These are phyloP conservation scores for Microtus richardsoni DNA, from an alignment of 2,113 vertebrate species.

Conservation along the genomic window DNA sequence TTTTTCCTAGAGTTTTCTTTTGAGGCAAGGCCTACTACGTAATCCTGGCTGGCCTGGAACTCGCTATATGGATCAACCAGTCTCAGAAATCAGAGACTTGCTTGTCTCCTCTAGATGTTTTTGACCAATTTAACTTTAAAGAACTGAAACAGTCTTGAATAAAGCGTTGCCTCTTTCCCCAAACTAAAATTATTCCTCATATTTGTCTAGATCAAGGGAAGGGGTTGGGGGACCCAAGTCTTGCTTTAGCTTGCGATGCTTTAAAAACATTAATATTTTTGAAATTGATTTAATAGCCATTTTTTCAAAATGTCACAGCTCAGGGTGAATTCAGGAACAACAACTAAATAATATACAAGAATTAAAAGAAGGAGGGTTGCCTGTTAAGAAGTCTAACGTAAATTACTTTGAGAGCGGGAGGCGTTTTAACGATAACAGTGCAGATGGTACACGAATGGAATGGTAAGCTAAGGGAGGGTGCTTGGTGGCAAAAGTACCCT, in stretches of 20 bases:
- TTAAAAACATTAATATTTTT: constrained; percentile 43
- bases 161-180: not conserved
- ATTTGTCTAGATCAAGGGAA: not conserved
- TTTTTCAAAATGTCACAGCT: constrained; percentile 27
- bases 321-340: constrained; percentile 44
- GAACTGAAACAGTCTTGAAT: not conserved
- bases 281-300: constrained; percentile 24
- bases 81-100: not conserved
- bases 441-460: not conserved
- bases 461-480: not conserved
- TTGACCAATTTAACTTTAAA: constrained; percentile 12
- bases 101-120: not conserved
- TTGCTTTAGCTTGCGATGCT: not conserved
- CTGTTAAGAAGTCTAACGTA: constrained; percentile 35
- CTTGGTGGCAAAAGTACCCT: constrained; percentile 33
- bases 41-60: not conserved
- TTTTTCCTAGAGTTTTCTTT: not conserved
- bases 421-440: constrained; percentile 2
- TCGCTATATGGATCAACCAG: not conserved
- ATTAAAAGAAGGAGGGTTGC: constrained; percentile 45
- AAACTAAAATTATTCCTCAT: constrained; percentile 19
- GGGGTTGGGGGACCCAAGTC: not conserved
- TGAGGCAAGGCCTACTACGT: not conserved
- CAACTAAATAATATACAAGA: not conserved
- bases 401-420: constrained; percentile 52